Percentiles rank a stretch among this genome's conserved stretches.
Conservation (phyloP, 2,888 invertebrate species). For the Nemurella pictetii region DNA sequence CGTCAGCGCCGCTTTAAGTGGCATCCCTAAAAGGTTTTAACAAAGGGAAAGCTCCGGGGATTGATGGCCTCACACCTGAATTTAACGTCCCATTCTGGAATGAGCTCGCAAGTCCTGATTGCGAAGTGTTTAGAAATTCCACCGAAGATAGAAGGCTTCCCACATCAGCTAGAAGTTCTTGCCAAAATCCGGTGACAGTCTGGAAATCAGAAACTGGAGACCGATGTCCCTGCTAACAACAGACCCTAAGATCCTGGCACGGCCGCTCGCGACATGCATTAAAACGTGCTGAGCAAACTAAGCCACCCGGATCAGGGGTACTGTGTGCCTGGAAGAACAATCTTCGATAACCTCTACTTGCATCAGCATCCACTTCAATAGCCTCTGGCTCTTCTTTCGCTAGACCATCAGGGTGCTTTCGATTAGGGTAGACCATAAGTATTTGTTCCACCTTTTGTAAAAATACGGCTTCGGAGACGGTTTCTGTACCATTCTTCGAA, state of each 20-base stretch:
- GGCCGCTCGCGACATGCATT: not conserved
- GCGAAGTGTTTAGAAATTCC: not conserved
- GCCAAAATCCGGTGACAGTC: conserved; percentile 4
- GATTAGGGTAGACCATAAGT: conserved; percentile 29
- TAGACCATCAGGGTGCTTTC: conserved; percentile 26
- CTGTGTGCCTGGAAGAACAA: conserved; percentile 13
- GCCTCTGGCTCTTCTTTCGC: conserved; percentile 18
- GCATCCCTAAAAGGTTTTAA: not conserved
- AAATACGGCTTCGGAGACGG: not conserved
- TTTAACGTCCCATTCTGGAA: conserved; percentile 8
- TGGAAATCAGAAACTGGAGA: conserved; percentile 30
- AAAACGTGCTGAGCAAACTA: not conserved
- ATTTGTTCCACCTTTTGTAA: not conserved
- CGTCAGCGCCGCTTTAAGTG: not conserved
- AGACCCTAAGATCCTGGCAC: conserved; percentile 31
- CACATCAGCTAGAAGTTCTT: not conserved
- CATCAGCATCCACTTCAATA: conserved; percentile 16
- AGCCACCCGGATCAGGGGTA: conserved; percentile 24
- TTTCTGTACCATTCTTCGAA: not conserved
- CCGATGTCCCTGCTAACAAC: conserved; percentile 29
- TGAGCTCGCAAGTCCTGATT: not conserved
- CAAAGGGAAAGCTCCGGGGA: conserved; percentile 26
- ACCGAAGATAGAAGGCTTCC: not conserved
- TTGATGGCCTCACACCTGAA: conserved; percentile 22
- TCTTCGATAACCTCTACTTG: conserved; percentile 15